Evolutionary conservation across 2,797 vertebrate genomes (phyloP), one percentile per base, ranked within the genome.

Genomic region (Tenualosa thibaudeaui): DNA sequence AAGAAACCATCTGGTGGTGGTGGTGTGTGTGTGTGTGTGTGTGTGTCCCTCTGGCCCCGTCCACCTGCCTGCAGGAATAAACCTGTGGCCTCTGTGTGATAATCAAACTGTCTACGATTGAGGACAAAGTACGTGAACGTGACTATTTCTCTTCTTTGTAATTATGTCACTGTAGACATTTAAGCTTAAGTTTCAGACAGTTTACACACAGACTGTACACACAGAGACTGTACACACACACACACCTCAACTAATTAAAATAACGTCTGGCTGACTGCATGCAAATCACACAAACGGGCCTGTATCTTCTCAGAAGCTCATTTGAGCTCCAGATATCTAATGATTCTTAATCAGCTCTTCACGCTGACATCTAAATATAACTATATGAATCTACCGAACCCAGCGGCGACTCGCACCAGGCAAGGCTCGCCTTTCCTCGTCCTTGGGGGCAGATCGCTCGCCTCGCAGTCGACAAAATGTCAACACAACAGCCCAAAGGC

Each of bases 1-100:
- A 54, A 51, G 68, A 60, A 87, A 87, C 89, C 90, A 84, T 88
- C 87, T 89, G 89, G 86, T 88, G 15, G 5, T 3, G 75, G 50
- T 51, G 78, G 75, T 81, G 54, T 81, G 53, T 40, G 54, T 81
- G 40, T 31, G 46, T 40, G 56, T 51, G 26, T 85, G 81, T 50
- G 15, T 65, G 31, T 49, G 26, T 24, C 19, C 43, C 49, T 2
- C 83, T 37, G n/a, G 5, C 17, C 50, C 26, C 49, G 31, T 12
- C 31, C 37, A 10, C 68, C 68, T 71, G 19, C 22, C 50, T 40
- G 68, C 40, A 19, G 68, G 24, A 75, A 75, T 75, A 37, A 50
- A 82, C 10, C 19, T 24, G 37, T 51, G 75, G 56, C 26, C 81
- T 71, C 12, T 12, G 4, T 15, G 37, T 40, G 31, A 40, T 75